Evolutionary conservation across 1,140 invertebrate genomes (phyloP), one percentile per base, ranked within the genome.

Genomic region (Hydropsyche tenuis): DNA sequence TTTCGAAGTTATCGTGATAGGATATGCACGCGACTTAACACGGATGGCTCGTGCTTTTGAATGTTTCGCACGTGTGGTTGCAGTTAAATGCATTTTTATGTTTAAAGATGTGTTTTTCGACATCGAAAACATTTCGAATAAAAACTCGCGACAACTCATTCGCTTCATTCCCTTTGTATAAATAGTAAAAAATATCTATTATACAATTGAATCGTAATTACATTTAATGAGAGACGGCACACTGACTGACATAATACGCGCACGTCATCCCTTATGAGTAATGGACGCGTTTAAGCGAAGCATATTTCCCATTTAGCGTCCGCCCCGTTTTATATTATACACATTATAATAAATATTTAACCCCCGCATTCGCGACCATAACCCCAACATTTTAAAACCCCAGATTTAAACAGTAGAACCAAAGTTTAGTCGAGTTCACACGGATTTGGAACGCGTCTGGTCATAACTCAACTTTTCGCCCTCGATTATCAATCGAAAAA

Each of bases 141-240:
- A 62, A 62, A 62, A 62, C 3, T 62, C 56, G 6, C 56, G 4
- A 20, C 22, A 20, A 20, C 1, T 20, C 6, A 62, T 62, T 16
- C 56, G 56, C 6, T 20, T 9, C 9, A 37, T 37, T 9, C 9
- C 9, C 30, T 37, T 37, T 37, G 3, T 37, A n/a, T n/a, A n/a
- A n/a, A n/a, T n/a, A n/a, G n/a, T n/a, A 3, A 25, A 2, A 60
- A 14, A 70, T 76, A 46, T 53, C 48, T 68, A 64, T 70, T 73
- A 23, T 66, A 73, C 75, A 77, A 77, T 77, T 74, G 75, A 74
- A 72, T 77, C 72, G 65, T 77, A 77, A 77, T 77, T 77, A 77
- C 73, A 48, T 73, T 77, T 74, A 77, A 77, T 77, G 75, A 77
- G 75, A 30, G 23, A 18, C 23, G 51, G 45, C 42, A 71, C 66